Conservation (phyloP, 2,797 vertebrate genomes). For the Falco concolor region DNA sequence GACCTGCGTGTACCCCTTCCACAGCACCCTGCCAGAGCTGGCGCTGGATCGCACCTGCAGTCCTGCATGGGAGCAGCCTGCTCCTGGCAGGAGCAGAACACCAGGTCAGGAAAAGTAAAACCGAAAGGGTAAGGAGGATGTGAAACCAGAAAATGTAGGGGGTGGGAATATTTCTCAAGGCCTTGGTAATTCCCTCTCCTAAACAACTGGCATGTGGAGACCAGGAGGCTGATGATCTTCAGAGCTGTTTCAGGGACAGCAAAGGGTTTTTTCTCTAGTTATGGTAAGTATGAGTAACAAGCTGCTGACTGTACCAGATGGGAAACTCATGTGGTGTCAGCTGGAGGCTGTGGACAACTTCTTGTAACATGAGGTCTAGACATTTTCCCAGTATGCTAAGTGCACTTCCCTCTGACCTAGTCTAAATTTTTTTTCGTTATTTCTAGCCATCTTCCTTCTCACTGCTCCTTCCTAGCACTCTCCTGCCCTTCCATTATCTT, state of each 20-base stretch:
- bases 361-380: neutral
- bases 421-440: neutral
- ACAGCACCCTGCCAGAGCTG: neutral
- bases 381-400: neutral
- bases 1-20: neutral
- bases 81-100: neutral
- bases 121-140: neutral
- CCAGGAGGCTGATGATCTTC: neutral
- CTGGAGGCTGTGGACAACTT: neutral
- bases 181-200: neutral
- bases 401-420: neutral
- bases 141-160: neutral
- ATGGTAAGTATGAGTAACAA: neutral
- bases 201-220: neutral
- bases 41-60: fast-evolving
- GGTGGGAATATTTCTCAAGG: neutral
- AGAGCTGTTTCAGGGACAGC: neutral
- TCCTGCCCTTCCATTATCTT: neutral
- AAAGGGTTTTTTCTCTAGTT: neutral
- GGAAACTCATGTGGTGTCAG: neutral
- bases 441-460: neutral
- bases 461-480: neutral
- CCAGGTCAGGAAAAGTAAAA: neutral
- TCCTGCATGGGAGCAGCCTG: neutral
- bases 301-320: neutral